Conservation (phyloP, 2,797 vertebrate species). For the Sylvilagus floridanus region DNA sequence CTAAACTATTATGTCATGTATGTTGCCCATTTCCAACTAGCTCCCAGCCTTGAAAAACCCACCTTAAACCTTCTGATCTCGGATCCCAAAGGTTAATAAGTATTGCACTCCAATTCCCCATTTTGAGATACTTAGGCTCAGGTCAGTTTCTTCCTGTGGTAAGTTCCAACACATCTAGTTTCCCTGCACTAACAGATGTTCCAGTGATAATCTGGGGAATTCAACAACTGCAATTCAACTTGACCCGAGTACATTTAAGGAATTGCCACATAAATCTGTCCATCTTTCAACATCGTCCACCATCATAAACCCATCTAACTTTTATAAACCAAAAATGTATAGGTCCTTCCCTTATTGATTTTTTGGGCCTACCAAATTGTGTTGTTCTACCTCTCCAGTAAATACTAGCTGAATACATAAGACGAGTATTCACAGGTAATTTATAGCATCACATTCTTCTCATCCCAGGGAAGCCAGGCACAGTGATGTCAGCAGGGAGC, state of each 20-base stretch:
- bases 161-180: background rate
- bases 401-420: constrained; percentile 27
- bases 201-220: background rate
- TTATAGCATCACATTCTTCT: background rate
- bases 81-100: background rate
- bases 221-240: background rate
- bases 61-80: background rate
- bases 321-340: background rate
- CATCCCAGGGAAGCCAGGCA: background rate
- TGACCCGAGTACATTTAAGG: background rate
- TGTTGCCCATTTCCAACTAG: background rate
- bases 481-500: background rate
- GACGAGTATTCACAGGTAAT: background rate
- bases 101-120: background rate
- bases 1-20: background rate
- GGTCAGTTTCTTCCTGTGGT: background rate
- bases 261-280: background rate
- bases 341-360: background rate
- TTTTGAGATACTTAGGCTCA: background rate
- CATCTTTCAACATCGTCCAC: background rate
- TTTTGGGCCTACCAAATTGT: background rate
- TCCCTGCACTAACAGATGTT: background rate
- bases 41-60: constrained; percentile 1
- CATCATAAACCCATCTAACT: background rate
- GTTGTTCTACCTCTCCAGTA: background rate